These are phyloP conservation scores for Sitta carolinensis DNA, from an alignment of 2,797 vertebrate genomes.

Conservation along the genomic window DNA sequence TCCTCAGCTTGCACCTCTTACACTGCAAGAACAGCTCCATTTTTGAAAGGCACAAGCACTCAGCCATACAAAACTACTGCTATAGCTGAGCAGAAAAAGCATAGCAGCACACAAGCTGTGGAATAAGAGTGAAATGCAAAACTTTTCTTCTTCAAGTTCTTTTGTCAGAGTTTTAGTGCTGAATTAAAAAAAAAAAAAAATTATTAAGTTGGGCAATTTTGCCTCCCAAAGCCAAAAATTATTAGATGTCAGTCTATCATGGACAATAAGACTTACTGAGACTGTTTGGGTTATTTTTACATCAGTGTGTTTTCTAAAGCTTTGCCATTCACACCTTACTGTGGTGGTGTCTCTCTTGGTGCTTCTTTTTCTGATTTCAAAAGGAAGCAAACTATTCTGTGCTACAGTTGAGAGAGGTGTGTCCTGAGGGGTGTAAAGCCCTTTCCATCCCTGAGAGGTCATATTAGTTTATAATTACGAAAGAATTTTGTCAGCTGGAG, in stretches of 20 bases:
- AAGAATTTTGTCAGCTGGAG: neutral
- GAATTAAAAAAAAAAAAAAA: neutral
- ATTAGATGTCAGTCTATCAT: neutral
- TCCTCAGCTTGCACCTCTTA: neutral
- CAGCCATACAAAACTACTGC: neutral
- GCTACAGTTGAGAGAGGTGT: neutral
- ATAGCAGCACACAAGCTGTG: neutral
- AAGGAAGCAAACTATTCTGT: neutral
- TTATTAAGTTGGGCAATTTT: neutral
- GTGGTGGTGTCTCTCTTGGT: neutral
- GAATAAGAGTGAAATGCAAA: neutral
- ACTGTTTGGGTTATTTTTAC: neutral
- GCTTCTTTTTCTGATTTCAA: neutral
- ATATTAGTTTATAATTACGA: neutral
- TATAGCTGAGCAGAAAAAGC: neutral
- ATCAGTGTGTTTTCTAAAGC: neutral
- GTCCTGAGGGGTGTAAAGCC: neutral
- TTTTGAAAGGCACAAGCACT: neutral
- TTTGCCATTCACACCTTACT: neutral
- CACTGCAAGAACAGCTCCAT: neutral
- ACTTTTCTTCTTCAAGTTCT: neutral
- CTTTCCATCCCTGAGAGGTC: neutral
- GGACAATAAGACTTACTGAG: neutral
- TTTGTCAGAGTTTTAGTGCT: neutral
- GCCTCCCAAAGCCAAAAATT: neutral